These are phyloP conservation scores for Takifugu flavidus DNA, from an alignment of 2,113 vertebrate genomes.

Conservation along the genomic window DNA sequence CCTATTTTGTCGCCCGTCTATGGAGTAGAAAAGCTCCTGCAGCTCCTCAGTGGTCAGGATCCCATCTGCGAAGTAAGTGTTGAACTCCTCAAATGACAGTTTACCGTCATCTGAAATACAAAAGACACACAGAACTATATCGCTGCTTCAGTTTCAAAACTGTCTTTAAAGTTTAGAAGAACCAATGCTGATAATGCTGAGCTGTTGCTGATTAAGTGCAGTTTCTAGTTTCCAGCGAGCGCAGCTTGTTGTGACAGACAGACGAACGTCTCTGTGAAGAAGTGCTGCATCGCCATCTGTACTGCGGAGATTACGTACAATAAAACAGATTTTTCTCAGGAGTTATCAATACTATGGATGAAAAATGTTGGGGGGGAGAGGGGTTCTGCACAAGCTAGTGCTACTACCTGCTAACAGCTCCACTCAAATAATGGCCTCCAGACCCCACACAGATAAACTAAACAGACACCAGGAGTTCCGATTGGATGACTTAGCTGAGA, in stretches of 20 bases:
- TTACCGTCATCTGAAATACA: slow-evolving; percentile 88
- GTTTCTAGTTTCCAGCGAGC: slow-evolving; percentile 29
- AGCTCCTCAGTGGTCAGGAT: slow-evolving; percentile 89
- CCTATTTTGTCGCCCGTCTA: slow-evolving; percentile 86
- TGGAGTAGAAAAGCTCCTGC: slow-evolving; percentile 87
- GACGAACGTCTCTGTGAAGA: slow-evolving; percentile 43
- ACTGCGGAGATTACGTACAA: slow-evolving; percentile 24
- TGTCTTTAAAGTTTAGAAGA: background rate
- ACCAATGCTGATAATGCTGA: background rate
- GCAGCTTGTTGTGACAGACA: slow-evolving; percentile 42
- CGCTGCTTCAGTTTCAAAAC: background rate
- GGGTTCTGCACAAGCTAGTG: background rate
- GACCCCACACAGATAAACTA: slow-evolving; percentile 12
- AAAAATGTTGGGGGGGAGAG: background rate
- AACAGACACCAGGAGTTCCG: slow-evolving; percentile 36
- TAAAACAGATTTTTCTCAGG: slow-evolving; percentile 12
- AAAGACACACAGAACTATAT: background rate
- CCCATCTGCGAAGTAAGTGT: slow-evolving; percentile 90
- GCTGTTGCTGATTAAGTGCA: background rate
- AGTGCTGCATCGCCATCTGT: slow-evolving; percentile 40
- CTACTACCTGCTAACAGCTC: background rate
- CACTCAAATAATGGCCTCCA: slow-evolving; percentile 10
- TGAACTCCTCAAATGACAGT: slow-evolving; percentile 96
- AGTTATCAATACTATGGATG: background rate
- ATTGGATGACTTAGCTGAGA: slow-evolving; percentile 39